A percentile compares a stretch with the other conserved stretches of the same genome.
These are phyloP conservation scores for Drosophila sucinea DNA, from an alignment of 1,140 invertebrate species.

Conservation along the genomic window DNA sequence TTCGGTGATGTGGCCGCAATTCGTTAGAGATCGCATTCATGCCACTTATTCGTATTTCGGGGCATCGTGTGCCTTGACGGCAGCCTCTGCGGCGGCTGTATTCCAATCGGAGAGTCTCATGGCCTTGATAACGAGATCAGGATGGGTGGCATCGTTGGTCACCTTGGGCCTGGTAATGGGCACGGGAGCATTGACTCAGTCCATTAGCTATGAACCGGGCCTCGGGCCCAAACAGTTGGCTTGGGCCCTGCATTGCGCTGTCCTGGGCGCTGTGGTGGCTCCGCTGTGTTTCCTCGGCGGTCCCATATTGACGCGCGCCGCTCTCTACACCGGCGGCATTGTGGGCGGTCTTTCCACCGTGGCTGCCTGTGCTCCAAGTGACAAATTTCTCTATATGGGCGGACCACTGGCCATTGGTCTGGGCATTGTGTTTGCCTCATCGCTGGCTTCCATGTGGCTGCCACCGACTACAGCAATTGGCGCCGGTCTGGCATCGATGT, in stretches of 20 bases:
- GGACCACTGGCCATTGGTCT: slow-evolving; percentile 97
- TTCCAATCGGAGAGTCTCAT: slow-evolving; percentile 92
- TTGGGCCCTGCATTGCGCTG: slow-evolving; percentile 94
- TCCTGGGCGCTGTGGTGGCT: slow-evolving; percentile 96
- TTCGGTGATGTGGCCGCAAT: slow-evolving; percentile 95
- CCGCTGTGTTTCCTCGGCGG: slow-evolving; percentile 96
- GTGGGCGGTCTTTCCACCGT: slow-evolving; percentile 96
- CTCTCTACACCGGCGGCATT: slow-evolving; percentile 96
- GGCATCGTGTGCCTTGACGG: slow-evolving; percentile 92
- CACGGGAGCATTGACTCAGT: slow-evolving; percentile 90
- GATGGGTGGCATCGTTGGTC: slow-evolving; percentile 89
- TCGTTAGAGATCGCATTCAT: slow-evolving; percentile 94
- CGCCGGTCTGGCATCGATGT: slow-evolving; percentile 94
- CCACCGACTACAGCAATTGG: slow-evolving; percentile 95
- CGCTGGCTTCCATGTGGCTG: slow-evolving; percentile 95
- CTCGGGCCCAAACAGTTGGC: slow-evolving; percentile 96
- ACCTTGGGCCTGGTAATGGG: slow-evolving; percentile 95
- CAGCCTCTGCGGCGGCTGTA: slow-evolving; percentile 90
- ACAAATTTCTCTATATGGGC: slow-evolving; percentile 97
- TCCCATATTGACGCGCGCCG: slow-evolving; percentile 93
- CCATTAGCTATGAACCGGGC: slow-evolving; percentile 91
- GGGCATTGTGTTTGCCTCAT: slow-evolving; percentile 96
- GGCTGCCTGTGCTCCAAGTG: slow-evolving; percentile 98
- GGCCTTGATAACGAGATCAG: slow-evolving; percentile 88
- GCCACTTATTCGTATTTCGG: slow-evolving; percentile 98